Conservation (phyloP, 2,888 invertebrate species). For the Lasiommata megera region DNA sequence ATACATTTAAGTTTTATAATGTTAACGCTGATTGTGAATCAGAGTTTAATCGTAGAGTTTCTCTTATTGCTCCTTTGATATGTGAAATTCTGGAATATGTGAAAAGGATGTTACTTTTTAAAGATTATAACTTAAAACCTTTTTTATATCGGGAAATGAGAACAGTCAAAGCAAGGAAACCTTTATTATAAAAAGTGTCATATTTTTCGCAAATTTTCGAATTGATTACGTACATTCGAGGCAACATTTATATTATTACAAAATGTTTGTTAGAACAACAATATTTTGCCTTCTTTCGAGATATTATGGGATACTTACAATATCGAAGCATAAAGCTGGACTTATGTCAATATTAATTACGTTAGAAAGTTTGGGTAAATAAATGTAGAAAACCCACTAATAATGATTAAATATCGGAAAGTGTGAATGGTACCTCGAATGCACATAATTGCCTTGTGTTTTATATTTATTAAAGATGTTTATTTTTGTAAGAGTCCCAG, state of each 20-base stretch:
- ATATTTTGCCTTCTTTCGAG: not conserved
- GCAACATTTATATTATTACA: not conserved
- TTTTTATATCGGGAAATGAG: not conserved
- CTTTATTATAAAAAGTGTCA: not conserved
- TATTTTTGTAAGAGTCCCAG: conserved; percentile 70
- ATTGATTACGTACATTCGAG: conserved; percentile 8
- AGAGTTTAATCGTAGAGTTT: conserved; percentile 33
- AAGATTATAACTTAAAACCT: too few species aligned
- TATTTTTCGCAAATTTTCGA: conserved; percentile 2
- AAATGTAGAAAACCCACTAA: not conserved
- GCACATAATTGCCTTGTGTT: conserved; percentile 28
- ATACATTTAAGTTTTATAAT: conserved; percentile 60
- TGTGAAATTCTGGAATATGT: conserved; percentile 28
- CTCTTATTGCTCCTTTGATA: conserved; percentile 47
- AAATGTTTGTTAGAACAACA: not conserved
- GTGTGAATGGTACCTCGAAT: conserved; percentile 22
- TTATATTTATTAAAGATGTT: conserved; percentile 76
- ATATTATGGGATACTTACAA: too few species aligned
- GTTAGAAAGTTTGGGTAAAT: too few species aligned
- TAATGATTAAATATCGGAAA: not conserved
- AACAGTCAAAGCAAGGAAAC: too few species aligned
- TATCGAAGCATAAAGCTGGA: too few species aligned
- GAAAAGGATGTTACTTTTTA: not conserved
- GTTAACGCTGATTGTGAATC: conserved; percentile 65
- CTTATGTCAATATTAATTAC: too few species aligned